These are phyloP conservation scores for Cariama cristata DNA, from an alignment of 2,113 vertebrate species.

Conservation along the genomic window DNA sequence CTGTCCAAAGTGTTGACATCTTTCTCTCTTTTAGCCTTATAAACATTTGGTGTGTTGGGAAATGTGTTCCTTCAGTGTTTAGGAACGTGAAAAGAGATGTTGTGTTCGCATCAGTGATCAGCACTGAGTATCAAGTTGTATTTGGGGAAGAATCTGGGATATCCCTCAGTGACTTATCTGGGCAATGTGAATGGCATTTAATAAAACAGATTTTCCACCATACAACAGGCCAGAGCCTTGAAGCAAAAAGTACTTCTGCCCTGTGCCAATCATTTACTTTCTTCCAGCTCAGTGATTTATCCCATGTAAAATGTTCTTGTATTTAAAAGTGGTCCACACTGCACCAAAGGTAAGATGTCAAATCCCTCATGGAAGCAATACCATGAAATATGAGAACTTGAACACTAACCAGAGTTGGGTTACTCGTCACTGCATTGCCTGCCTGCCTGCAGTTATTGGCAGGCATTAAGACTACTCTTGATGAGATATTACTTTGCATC, in stretches of 20 bases:
- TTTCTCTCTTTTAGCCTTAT: neutral
- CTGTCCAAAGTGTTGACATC: neutral
- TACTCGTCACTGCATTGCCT: neutral
- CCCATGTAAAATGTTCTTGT: constrained; percentile 12
- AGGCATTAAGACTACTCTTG: neutral
- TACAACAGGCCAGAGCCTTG: constrained; percentile 62
- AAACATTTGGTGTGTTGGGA: neutral
- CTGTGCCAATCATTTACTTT: constrained; percentile 63
- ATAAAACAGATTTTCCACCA: constrained; percentile 67
- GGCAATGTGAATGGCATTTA: constrained; percentile 71
- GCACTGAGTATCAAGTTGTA: constrained; percentile 10
- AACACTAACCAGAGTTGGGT: neutral
- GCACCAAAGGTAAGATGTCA: neutral
- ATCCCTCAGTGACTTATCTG: constrained; percentile 59
- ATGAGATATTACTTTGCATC: neutral
- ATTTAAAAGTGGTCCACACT: neutral
- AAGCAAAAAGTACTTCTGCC: constrained; percentile 66
- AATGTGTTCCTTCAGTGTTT: constrained; percentile 26
- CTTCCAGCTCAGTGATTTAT: constrained; percentile 46
- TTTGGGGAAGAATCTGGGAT: constrained; percentile 48
- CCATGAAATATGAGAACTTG: neutral
- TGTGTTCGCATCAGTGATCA: constrained; percentile 42
- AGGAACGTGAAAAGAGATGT: constrained; percentile 64
- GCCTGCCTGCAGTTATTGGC: neutral
- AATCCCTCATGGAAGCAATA: neutral